A percentile compares a stretch with the other conserved stretches of the same genome.
These are phyloP conservation scores for Magallana gigas DNA, from an alignment of 1,140 invertebrate genomes.

Conservation along the genomic window DNA sequence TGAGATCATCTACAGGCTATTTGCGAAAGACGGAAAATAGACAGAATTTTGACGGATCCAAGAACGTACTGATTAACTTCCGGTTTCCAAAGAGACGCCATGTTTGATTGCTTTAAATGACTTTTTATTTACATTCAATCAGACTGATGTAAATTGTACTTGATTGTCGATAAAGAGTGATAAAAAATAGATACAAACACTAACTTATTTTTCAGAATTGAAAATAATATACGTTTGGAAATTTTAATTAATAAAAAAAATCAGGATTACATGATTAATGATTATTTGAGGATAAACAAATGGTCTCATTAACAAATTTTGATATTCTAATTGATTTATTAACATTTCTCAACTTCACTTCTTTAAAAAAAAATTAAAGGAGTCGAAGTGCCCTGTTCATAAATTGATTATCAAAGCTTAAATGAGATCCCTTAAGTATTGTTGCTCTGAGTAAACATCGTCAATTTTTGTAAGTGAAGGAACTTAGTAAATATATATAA, in stretches of 20 bases:
- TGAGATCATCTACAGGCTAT: neutral
- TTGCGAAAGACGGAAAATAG: constrained; percentile 2
- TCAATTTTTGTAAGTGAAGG: no score
- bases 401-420: no score
- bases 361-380: neutral
- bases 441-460: no score
- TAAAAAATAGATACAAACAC: neutral
- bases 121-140: neutral
- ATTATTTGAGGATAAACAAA: neutral
- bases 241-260: neutral
- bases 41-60: neutral
- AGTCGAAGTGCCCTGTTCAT: no score
- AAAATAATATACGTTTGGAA: neutral
- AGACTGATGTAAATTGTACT: neutral
- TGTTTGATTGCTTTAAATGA: neutral
- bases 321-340: neutral
- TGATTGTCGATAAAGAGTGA: neutral
- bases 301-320: neutral
- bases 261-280: neutral
- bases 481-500: no score
- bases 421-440: no score
- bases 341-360: neutral
- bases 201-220: neutral
- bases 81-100: neutral
- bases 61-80: constrained; percentile 17